These are phyloP conservation scores for Agrotis clavis DNA, from an alignment of 2,888 invertebrate genomes.

Conservation along the genomic window DNA sequence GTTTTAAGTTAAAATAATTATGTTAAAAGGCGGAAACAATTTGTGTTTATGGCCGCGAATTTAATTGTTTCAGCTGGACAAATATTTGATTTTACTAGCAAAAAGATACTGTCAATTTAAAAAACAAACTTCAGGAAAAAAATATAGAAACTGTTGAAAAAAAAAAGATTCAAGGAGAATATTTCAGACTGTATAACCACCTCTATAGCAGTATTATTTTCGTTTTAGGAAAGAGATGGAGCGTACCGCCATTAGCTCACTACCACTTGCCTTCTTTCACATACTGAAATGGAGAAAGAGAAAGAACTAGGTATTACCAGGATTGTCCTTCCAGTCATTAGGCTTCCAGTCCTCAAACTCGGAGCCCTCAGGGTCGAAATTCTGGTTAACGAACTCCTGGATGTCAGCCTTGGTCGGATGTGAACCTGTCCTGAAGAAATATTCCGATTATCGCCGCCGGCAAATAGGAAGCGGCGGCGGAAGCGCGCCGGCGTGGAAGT, in stretches of 20 bases:
- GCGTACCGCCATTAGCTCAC: too few species aligned
- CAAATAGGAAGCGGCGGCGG: too few species aligned
- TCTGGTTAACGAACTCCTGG: constrained; percentile 90
- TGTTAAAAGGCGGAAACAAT: constrained; percentile 1
- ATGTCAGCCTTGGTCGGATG: constrained; percentile 89
- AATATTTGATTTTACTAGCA: constrained; percentile 24
- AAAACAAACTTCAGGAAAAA: too few species aligned
- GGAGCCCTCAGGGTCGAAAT: constrained; percentile 94
- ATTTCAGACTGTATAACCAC: too few species aligned
- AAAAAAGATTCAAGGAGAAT: too few species aligned
- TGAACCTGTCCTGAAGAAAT: constrained; percentile 84
- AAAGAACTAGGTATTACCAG: constrained; percentile 86
- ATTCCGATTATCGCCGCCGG: constrained; percentile 67
- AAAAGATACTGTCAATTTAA: too few species aligned
- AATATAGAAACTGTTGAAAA: too few species aligned
- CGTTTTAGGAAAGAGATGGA: too few species aligned
- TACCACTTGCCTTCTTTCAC: too few species aligned
- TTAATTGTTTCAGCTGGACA: constrained; percentile 17
- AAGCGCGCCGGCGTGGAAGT: too few species aligned
- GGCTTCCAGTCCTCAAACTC: constrained; percentile 94
- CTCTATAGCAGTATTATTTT: too few species aligned
- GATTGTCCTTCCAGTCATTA: constrained; percentile 94
- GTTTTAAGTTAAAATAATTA: background rate
- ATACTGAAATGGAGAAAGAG: too few species aligned
- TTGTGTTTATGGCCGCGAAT: constrained; percentile 28